Base-by-base conservation (phyloP, 2,113 vertebrate genomes). In the Mesocricetus auratus region DNA sequence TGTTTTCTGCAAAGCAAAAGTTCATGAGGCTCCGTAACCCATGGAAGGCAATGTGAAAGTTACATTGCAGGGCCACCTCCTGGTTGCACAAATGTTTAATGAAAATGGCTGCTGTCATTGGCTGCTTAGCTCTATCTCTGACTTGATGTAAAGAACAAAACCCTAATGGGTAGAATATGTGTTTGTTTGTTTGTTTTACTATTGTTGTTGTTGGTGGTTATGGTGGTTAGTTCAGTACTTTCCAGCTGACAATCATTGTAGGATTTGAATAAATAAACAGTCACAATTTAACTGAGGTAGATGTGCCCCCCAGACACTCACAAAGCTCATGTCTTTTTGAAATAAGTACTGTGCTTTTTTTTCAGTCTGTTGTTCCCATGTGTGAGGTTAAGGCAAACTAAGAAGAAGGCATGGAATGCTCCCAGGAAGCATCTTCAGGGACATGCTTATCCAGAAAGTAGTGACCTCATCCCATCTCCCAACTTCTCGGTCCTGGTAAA, bases 1-100 rank as follows among this genome's bases (percentile, higher is more conserved):
- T 95, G n/a, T 69, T 39, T 60, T 79, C 15, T 85, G 42, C 36
- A 24, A 94, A 90, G 47, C 78, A 83, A 94, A 89, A 92, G 24
- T 69, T 79, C 31, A 4, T 56, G 71, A 81, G 77, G 81, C 8
- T 66, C 50, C 39, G 86, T 47, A 45, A 66, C 45, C 39, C 7
- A 15, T 19, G 60, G 42, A 66, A 29, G 39, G 7, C n/a, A 6
- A 88, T 62, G 90, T 94, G 83, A 62, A 42, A 85, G 78, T 69
- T 75, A 83, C 24, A 60, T 29, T 17, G 24, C 13, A 83, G n/a
- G 22, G 12, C 7, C 24, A 42, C 24, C n/a, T 74, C 21, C 10
- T 66, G 24, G n/a, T 19, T 58, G 19, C 21, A 62, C 39, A 79
- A 90, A 94, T 47, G 4, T 58, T 83, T 88, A 89, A 7, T 36